phyloP scores from a whole-genome alignment of 2,113 vertebrate species.

The Myotis davidii region DNA sequence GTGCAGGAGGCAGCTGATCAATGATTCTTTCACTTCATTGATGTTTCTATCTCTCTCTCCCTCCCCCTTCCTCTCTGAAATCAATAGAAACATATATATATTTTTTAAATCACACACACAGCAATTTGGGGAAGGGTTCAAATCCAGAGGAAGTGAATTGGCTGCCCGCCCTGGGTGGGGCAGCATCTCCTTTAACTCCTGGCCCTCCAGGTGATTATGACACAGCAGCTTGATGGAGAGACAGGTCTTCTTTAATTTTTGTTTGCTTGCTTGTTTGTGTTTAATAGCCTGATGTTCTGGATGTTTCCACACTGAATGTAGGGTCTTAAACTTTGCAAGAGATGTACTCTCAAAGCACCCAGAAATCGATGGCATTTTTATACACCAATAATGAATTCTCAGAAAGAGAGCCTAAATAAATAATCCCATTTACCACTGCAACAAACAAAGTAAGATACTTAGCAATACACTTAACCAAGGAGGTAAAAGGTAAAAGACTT shows the following conservation, averaged over 20 bases:
- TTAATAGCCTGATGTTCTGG: conserved; percentile 41
- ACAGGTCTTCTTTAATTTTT: conserved; percentile 55
- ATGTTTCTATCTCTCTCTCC: too few species aligned
- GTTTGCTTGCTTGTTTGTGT: conserved; percentile 57
- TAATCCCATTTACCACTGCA: too few species aligned
- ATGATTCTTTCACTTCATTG: too few species aligned
- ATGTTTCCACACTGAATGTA: conserved; percentile 42
- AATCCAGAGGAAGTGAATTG: neutral
- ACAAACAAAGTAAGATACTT: too few species aligned
- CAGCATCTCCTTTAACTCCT: neutral
- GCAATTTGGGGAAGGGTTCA: neutral
- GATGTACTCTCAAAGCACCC: conserved; percentile 64
- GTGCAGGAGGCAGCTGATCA: too few species aligned
- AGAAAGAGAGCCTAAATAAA: too few species aligned
- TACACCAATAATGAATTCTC: too few species aligned
- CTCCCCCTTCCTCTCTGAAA: too few species aligned
- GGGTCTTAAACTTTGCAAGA: conserved; percentile 66
- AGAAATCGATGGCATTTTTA: too few species aligned
- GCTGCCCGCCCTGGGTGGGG: neutral
- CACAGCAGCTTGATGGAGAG: conserved; percentile 38
- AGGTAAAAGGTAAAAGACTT: too few species aligned
- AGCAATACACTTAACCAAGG: too few species aligned
- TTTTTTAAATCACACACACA: neutral
- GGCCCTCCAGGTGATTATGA: conserved; percentile 38
- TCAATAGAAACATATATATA: too few species aligned